Conservation (phyloP, 2,113 vertebrate species). For the Heliornis fulica region DNA sequence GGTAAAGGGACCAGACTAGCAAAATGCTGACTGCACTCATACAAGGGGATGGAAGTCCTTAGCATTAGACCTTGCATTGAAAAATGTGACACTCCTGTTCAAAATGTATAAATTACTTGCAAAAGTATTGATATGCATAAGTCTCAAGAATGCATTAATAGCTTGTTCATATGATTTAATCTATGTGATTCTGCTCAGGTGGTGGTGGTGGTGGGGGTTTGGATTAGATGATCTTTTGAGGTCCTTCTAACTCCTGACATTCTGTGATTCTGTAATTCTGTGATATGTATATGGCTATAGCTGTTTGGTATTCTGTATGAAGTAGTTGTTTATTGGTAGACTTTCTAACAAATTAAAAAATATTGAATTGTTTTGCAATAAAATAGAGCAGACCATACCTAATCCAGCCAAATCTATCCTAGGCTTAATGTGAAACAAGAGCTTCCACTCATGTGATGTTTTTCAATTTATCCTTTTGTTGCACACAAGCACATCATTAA, state of each 20-base stretch:
- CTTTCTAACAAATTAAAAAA: background rate
- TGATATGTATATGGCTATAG: background rate
- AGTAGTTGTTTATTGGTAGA: background rate
- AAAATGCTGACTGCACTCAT: background rate
- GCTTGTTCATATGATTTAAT: background rate
- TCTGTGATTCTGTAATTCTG: too few relatives aligned
- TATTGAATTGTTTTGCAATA: background rate
- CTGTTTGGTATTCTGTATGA: background rate
- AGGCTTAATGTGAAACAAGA: background rate
- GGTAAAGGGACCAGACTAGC: background rate
- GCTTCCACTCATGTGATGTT: background rate
- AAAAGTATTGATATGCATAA: background rate
- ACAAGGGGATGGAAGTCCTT: background rate
- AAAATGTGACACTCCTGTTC: background rate
- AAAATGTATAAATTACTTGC: background rate
- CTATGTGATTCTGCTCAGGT: too few relatives aligned
- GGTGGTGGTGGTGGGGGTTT: too few relatives aligned
- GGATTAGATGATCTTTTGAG: too few relatives aligned
- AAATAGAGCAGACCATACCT: background rate
- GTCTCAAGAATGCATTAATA: background rate
- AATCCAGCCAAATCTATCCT: background rate
- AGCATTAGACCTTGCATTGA: background rate
- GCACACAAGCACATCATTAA: background rate
- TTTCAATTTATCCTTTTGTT: slow-evolving; percentile 4
- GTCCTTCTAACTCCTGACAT: too few relatives aligned